phyloP scores from a whole-genome alignment of 2,113 vertebrate species.

The Leuciscus idus region DNA sequence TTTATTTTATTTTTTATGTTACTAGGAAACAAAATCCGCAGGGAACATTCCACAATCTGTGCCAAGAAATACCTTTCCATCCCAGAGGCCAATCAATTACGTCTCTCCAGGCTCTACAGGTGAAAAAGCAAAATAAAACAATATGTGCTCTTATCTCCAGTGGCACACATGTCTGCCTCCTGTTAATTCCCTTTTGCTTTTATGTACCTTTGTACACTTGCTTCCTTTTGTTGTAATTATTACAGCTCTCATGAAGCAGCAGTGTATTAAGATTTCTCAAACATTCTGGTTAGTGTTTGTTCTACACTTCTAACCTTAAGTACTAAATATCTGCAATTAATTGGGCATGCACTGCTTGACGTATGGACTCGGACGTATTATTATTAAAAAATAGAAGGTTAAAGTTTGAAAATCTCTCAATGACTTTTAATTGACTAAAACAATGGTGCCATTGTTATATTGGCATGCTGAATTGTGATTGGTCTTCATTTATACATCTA shows the following conservation, averaged over 20 bases:
- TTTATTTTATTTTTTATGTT: constrained; percentile 38
- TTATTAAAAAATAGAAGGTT: too few species aligned
- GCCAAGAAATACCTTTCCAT: constrained; percentile 59
- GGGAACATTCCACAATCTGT: constrained; percentile 51
- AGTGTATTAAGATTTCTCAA: not conserved
- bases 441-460: not conserved
- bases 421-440: not conserved
- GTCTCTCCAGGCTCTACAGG: constrained; percentile 66
- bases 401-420: not conserved
- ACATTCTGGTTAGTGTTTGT: not conserved
- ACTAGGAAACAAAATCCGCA: constrained; percentile 53
- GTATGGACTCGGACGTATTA: too few species aligned
- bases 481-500: not conserved
- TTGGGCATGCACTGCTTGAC: not conserved
- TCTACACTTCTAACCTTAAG: not conserved
- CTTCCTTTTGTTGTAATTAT: constrained; percentile 13
- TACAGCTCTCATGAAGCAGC: not conserved
- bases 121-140: constrained; percentile 41
- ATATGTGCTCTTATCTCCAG: constrained; percentile 6
- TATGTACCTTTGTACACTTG: constrained; percentile 14
- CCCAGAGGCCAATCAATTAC: constrained; percentile 65
- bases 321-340: not conserved
- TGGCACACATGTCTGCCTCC: not conserved
- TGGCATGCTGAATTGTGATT: not conserved
- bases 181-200: constrained; percentile 12